phyloP scores from a whole-genome alignment of 1,140 invertebrate species.

The Tetragonula clypearis region DNA sequence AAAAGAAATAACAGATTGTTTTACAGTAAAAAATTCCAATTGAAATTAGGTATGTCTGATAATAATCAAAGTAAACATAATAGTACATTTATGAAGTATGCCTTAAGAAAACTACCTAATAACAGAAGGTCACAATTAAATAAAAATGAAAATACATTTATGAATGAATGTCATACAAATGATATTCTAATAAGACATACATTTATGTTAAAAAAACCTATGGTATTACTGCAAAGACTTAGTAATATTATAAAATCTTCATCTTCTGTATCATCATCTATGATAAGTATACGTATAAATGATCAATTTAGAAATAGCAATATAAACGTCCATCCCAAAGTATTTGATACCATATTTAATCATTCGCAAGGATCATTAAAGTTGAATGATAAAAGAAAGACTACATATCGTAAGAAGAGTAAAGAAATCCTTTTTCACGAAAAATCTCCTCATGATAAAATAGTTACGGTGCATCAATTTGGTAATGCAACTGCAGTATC shows the following conservation, averaged over 20 bases:
- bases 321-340: background rate
- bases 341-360: background rate
- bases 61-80: background rate
- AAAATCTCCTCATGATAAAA: background rate
- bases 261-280: background rate
- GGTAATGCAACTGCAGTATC: background rate
- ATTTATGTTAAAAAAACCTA: conserved; percentile 46
- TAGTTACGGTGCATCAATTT: background rate
- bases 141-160: background rate
- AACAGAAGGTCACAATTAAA: background rate
- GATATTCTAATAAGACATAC: background rate
- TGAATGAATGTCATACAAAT: conserved; percentile 1
- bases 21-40: background rate
- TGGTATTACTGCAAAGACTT: conserved; percentile 55
- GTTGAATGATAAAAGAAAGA: too few species aligned
- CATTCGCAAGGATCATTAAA: background rate
- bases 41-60: background rate
- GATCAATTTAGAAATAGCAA: background rate
- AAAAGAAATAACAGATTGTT: background rate
- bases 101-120: conserved; percentile 39
- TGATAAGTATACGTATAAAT: background rate
- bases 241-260: conserved; percentile 18
- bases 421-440: background rate
- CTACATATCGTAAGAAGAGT: background rate
- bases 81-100: background rate